These are phyloP conservation scores for Dendrolimus pini DNA, from an alignment of 2,888 invertebrate species.

Conservation along the genomic window DNA sequence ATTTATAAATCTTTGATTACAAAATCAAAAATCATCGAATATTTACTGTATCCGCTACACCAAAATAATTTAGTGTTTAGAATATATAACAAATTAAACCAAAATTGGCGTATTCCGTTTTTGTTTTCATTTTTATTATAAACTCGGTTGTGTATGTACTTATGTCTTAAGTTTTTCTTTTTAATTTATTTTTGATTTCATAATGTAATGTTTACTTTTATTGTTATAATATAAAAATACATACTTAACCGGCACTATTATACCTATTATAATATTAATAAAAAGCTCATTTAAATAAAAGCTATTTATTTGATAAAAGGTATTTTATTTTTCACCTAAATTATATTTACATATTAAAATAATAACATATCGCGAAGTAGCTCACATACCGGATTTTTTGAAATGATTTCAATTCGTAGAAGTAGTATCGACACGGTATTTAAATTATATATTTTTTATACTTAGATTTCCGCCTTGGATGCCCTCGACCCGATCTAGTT, in stretches of 20 bases:
- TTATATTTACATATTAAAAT: conserved; percentile 20
- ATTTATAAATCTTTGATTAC: conserved; percentile 10
- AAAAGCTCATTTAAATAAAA: conserved; percentile 69
- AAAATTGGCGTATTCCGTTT: conserved; percentile 13
- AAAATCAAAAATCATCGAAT: conserved; percentile 36
- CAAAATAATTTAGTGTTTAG: conserved; percentile 45
- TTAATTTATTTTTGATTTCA: conserved; percentile 51
- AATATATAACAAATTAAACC: conserved; percentile 18
- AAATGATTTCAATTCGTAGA: conserved; percentile 40
- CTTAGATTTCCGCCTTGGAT: conserved; percentile 65
- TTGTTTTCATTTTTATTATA: conserved; percentile 41
- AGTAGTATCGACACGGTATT: conserved; percentile 61
- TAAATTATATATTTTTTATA: conserved; percentile 33
- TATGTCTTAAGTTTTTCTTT: conserved; percentile 59
- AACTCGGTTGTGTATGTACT: conserved; percentile 77
- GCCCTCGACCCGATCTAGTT: conserved; percentile 67
- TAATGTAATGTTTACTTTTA: conserved; percentile 57
- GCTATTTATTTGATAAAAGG: conserved; percentile 60
- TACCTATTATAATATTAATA: conserved; percentile 48
- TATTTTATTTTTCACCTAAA: conserved; percentile 59
- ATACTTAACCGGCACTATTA: conserved; percentile 67
- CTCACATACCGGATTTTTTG: conserved; percentile 71
- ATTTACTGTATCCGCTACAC: conserved; percentile 53
- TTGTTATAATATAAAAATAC: conserved; percentile 60
- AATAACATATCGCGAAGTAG: conserved; percentile 38